Evolutionary conservation across 2,797 vertebrate species (phyloP).

Genomic region (Molossus molossus): DNA sequence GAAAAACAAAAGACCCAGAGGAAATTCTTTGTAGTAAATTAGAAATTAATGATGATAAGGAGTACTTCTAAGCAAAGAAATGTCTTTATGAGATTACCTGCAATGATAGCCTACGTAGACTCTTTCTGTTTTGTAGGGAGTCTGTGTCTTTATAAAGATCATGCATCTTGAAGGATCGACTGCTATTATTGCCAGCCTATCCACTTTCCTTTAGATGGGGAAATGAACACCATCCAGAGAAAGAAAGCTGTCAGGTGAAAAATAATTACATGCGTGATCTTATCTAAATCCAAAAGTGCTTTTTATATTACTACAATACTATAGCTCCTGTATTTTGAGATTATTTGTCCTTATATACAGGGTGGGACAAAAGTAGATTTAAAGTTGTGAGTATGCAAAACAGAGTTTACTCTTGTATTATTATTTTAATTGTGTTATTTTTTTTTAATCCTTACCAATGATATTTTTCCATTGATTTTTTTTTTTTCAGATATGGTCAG

Average conservation of each 20-base stretch:
- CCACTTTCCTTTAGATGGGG: neutral
- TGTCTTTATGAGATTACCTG: neutral
- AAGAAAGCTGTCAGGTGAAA: conserved; percentile 14
- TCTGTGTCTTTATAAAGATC: neutral
- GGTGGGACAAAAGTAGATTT: too few species aligned
- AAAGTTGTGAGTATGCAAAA: too few species aligned
- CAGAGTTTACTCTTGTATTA: too few species aligned
- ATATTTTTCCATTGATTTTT: too few species aligned
- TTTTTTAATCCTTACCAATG: too few species aligned
- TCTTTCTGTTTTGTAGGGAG: neutral
- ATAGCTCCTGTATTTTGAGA: neutral
- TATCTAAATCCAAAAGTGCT: neutral
- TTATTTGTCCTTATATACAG: neutral
- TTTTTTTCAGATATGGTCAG: too few species aligned
- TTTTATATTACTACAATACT: neutral
- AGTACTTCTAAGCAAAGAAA: neutral
- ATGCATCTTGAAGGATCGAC: neutral
- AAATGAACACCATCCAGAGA: neutral
- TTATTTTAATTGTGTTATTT: too few species aligned
- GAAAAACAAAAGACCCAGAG: neutral
- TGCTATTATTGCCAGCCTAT: neutral
- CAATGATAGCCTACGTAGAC: neutral
- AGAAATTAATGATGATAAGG: neutral
- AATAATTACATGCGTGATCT: conserved; percentile 26
- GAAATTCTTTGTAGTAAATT: neutral